Conservation (phyloP, 2,797 vertebrate species). For the Sebastes kiyomatsui region DNA sequence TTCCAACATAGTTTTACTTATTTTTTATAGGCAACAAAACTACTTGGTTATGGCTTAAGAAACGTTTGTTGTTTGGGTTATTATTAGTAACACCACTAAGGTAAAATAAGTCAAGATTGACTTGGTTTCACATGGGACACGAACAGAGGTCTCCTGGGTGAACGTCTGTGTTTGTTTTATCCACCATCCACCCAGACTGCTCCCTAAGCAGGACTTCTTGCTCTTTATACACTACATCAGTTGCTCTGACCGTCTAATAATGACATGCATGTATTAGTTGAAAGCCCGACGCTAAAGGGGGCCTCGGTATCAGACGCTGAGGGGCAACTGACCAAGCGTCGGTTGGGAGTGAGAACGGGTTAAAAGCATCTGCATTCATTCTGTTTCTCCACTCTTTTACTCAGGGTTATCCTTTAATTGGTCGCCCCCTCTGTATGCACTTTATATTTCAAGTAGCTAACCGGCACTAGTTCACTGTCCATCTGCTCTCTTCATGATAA, state of each 20-base stretch:
- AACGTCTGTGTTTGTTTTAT: neutral
- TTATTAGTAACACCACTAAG: too few species aligned
- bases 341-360: neutral
- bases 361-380: neutral
- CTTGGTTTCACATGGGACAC: neutral
- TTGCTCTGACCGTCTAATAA: too few species aligned
- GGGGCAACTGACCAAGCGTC: too few species aligned
- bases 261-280: too few species aligned
- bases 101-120: neutral
- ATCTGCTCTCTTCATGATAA: constrained; percentile 20
- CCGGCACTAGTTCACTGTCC: neutral
- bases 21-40: too few species aligned
- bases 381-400: neutral
- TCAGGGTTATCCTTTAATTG: neutral
- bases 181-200: neutral
- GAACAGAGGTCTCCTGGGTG: neutral
- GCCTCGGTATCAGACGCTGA: too few species aligned
- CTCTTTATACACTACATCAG: neutral
- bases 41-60: too few species aligned
- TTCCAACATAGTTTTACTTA: too few species aligned
- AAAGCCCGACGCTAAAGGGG: too few species aligned
- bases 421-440: neutral
- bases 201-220: neutral
- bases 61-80: too few species aligned
- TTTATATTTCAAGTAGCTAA: neutral